Evolutionary conservation across 2,113 vertebrate species (phyloP).

Genomic region (Regulus satrapa): DNA sequence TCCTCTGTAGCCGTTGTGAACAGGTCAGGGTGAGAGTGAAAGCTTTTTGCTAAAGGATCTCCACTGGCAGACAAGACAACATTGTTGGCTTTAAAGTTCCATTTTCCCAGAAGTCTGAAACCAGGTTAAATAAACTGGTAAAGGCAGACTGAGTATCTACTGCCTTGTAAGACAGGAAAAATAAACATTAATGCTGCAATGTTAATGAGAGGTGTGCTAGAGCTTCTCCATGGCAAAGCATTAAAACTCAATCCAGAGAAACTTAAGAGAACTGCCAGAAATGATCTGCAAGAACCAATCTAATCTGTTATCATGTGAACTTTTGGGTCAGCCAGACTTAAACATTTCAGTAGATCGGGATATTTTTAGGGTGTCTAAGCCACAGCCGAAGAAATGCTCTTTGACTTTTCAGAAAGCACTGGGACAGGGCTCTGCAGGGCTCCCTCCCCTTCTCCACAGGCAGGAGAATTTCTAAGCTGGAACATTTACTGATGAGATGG

Average conservation of each 20-base stretch:
- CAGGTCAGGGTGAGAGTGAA: slow-evolving; percentile 11
- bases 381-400: neutral
- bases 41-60: slow-evolving; percentile 15
- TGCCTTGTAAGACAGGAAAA: neutral
- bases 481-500: neutral
- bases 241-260: neutral
- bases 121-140: slow-evolving; percentile 1
- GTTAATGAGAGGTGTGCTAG: neutral
- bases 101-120: neutral
- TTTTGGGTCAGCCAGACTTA: neutral
- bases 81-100: neutral
- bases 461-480: neutral
- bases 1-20: neutral
- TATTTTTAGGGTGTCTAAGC: neutral
- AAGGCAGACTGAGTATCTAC: neutral
- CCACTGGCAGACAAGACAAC: neutral
- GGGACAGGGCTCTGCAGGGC: neutral
- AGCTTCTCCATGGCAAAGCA: neutral
- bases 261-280: neutral
- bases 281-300: neutral
- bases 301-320: neutral
- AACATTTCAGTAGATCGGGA: neutral
- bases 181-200: neutral
- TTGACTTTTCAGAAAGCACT: neutral
- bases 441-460: neutral